These are phyloP conservation scores for Siniperca undulata DNA, from an alignment of 2,797 vertebrate genomes.

Conservation along the genomic window DNA sequence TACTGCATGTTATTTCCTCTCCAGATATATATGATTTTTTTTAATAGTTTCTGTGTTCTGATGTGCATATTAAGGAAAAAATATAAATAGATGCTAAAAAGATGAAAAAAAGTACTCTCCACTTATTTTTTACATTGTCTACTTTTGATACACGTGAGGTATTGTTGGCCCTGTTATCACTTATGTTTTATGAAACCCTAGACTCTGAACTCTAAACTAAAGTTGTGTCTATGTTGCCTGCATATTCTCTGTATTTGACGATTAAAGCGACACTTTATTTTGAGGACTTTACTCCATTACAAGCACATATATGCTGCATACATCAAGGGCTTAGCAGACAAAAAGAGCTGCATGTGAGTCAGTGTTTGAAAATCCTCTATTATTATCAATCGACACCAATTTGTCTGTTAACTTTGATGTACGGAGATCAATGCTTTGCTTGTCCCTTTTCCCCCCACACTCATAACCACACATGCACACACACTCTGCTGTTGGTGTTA, in stretches of 20 bases:
- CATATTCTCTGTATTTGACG: not conserved
- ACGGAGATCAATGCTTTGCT: not conserved
- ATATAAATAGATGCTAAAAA: not conserved
- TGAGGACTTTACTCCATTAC: not conserved
- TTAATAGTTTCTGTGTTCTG: not conserved
- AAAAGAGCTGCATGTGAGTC: not conserved
- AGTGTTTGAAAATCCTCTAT: not conserved
- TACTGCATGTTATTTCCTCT: not conserved
- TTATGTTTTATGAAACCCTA: not conserved
- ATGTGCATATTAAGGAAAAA: not conserved
- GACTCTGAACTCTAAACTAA: not conserved
- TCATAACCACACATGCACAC: not conserved
- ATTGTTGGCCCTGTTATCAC: not conserved
- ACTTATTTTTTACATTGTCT: not conserved
- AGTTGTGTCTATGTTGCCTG: not conserved
- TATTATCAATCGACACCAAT: not conserved
- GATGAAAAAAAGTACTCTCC: not conserved
- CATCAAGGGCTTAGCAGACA: not conserved
- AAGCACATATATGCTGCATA: not conserved
- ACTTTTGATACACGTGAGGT: not conserved
- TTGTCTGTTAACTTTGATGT: conserved; percentile 3
- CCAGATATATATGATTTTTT: not conserved
- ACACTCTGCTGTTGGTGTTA: conserved; percentile 3
- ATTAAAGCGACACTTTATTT: not conserved
- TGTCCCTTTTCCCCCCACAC: not conserved